These are phyloP conservation scores for Atethmia centrago DNA, from an alignment of 2,888 invertebrate species.

Conservation along the genomic window DNA sequence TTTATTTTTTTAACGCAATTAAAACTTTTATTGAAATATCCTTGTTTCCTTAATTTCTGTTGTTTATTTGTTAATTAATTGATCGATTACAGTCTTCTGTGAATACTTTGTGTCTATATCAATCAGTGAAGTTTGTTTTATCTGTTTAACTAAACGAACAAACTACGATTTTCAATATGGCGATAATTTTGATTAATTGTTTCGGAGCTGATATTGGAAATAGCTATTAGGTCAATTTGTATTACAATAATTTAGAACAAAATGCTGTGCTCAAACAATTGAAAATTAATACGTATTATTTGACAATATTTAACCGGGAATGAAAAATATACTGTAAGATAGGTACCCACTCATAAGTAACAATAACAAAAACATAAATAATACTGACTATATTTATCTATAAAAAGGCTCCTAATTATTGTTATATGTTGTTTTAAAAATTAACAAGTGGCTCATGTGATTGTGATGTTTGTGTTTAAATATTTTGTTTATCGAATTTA, in stretches of 20 bases:
- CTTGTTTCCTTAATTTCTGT: slow-evolving; percentile 43
- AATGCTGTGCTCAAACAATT: slow-evolving; percentile 44
- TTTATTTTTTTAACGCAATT: slow-evolving; percentile 25
- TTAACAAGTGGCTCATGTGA: slow-evolving; percentile 61
- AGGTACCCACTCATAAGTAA: slow-evolving; percentile 8
- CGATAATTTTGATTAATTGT: slow-evolving; percentile 54
- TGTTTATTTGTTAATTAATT: slow-evolving; percentile 64
- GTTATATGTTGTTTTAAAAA: slow-evolving; percentile 37
- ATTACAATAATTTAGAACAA: slow-evolving; percentile 10
- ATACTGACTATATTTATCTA: neutral
- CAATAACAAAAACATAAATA: neutral
- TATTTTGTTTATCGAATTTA: slow-evolving; percentile 62
- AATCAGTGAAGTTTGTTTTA: slow-evolving; percentile 50
- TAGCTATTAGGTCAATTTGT: slow-evolving; percentile 11
- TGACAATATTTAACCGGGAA: slow-evolving; percentile 39
- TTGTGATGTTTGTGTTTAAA: slow-evolving; percentile 65
- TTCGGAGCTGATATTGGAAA: slow-evolving; percentile 20
- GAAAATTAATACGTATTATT: slow-evolving; percentile 32
- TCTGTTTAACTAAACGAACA: slow-evolving; percentile 45
- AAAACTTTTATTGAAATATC: slow-evolving; percentile 35
- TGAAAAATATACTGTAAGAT: neutral
- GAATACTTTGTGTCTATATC: slow-evolving; percentile 61
- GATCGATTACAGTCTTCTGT: slow-evolving; percentile 53
- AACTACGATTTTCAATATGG: slow-evolving; percentile 40
- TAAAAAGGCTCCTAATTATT: slow-evolving; percentile 10